These are phyloP conservation scores for Merops nubicus DNA, from an alignment of 2,113 vertebrate genomes.

Conservation along the genomic window DNA sequence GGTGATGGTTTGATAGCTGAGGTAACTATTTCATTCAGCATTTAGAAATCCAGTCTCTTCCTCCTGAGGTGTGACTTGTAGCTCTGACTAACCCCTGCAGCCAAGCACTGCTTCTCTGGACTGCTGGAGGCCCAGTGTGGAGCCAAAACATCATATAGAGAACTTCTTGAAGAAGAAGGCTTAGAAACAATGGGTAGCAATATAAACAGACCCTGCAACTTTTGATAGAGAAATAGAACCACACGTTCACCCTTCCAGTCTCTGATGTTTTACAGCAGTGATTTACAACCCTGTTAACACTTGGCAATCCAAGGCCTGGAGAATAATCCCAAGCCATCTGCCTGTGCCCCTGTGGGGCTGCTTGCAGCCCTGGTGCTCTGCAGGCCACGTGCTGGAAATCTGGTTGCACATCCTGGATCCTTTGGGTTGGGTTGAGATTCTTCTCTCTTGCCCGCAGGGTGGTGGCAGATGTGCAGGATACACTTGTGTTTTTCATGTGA, in stretches of 20 bases:
- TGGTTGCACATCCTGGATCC: background rate
- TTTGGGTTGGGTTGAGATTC: background rate
- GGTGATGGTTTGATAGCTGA: background rate
- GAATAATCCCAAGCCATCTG: conserved; percentile 55
- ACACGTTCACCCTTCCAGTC: background rate
- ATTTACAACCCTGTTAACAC: conserved; percentile 59
- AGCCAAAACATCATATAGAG: background rate
- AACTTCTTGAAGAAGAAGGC: background rate
- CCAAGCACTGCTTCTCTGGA: background rate
- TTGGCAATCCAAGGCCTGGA: conserved; percentile 17
- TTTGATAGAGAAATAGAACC: background rate
- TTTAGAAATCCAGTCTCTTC: background rate
- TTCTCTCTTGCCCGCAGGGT: background rate
- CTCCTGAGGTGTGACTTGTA: background rate
- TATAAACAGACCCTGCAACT: background rate
- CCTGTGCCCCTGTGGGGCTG: conserved; percentile 25
- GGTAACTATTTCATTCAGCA: background rate
- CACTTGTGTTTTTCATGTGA: background rate
- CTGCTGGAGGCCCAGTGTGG: background rate
- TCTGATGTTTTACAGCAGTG: background rate
- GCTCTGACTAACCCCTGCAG: background rate
- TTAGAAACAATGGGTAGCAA: background rate
- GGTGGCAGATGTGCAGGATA: background rate
- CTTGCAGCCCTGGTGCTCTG: background rate
- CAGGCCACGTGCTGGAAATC: background rate